Conservation (phyloP, 2,113 vertebrate species). For the Neogobius melanostomus region DNA sequence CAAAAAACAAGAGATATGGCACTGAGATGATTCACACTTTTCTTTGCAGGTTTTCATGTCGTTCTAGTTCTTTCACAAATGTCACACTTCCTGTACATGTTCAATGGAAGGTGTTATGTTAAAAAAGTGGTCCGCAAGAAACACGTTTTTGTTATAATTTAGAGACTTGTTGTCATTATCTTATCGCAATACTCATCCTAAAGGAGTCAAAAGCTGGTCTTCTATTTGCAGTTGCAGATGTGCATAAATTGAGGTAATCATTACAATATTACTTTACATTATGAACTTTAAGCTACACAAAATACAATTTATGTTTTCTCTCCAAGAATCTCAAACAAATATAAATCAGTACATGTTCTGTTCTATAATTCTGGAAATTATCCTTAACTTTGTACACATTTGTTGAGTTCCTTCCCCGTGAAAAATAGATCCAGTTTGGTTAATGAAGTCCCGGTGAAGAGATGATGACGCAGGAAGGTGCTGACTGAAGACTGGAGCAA, state of each 20-base stretch:
- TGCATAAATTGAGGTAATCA: too few species aligned
- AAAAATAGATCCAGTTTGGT: not conserved
- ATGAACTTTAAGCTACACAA: too few species aligned
- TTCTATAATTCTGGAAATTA: not conserved
- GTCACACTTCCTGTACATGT: not conserved
- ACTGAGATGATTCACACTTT: constrained; percentile 1
- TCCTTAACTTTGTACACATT: not conserved
- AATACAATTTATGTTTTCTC: too few species aligned
- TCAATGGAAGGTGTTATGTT: not conserved
- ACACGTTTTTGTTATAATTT: not conserved
- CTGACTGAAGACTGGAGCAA: constrained; percentile 62
- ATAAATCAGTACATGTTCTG: not conserved
- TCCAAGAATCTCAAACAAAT: not conserved
- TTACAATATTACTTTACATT: too few species aligned
- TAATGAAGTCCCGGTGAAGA: not conserved
- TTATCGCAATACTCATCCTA: too few species aligned
- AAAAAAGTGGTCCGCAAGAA: not conserved
- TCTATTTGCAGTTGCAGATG: too few species aligned
- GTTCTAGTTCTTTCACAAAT: not conserved
- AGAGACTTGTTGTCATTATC: too few species aligned
- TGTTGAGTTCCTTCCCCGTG: not conserved
- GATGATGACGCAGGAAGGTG: constrained; percentile 34
- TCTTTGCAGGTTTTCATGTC: not conserved
- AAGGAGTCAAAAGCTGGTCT: too few species aligned
- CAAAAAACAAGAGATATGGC: not conserved